phyloP scores from a whole-genome alignment of 2,797 vertebrate genomes.

The Australoheros facetus region DNA sequence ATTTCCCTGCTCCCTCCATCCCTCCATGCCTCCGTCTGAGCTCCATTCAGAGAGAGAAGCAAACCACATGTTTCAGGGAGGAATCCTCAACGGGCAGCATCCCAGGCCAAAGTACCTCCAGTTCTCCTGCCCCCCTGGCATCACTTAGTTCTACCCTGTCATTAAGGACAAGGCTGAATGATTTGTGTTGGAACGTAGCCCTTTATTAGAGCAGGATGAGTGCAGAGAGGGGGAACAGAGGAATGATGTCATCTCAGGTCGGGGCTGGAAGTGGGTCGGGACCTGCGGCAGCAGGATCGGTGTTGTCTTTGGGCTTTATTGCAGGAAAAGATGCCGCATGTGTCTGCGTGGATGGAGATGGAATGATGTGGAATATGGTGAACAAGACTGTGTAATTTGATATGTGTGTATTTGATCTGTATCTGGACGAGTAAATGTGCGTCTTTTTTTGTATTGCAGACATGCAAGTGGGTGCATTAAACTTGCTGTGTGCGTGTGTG shows the following conservation, averaged over 20 bases:
- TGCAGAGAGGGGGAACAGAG: constrained; percentile 25
- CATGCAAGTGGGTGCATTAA: neutral
- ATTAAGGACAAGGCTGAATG: constrained; percentile 71
- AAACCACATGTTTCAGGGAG: constrained; percentile 80
- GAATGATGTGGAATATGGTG: constrained; percentile 38
- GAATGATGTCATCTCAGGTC: constrained; percentile 82
- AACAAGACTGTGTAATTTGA: constrained; percentile 20
- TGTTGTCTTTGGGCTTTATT: constrained; percentile 67
- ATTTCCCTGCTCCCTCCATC: constrained; percentile 50
- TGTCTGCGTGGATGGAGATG: constrained; percentile 22
- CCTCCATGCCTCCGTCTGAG: constrained; percentile 52
- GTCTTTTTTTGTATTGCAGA: constrained; percentile 9
- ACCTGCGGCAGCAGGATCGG: constrained; percentile 58
- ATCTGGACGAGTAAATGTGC: constrained; percentile 49
- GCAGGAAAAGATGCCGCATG: constrained; percentile 41
- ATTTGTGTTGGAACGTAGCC: constrained; percentile 71
- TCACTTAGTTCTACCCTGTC: constrained; percentile 75
- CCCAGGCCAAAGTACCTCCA: constrained; percentile 80
- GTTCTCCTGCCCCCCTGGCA: constrained; percentile 74
- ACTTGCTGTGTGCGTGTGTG: constrained; percentile 7
- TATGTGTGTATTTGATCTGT: constrained; percentile 18
- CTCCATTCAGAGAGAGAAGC: constrained; percentile 67
- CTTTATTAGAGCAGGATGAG: constrained; percentile 55
- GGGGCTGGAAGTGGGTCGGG: constrained; percentile 58
- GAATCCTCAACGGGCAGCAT: constrained; percentile 70